A percentile compares a stretch with the other conserved stretches of the same genome.
These are phyloP conservation scores for Florisuga fusca DNA, from an alignment of 2,797 vertebrate genomes.

Conservation along the genomic window DNA sequence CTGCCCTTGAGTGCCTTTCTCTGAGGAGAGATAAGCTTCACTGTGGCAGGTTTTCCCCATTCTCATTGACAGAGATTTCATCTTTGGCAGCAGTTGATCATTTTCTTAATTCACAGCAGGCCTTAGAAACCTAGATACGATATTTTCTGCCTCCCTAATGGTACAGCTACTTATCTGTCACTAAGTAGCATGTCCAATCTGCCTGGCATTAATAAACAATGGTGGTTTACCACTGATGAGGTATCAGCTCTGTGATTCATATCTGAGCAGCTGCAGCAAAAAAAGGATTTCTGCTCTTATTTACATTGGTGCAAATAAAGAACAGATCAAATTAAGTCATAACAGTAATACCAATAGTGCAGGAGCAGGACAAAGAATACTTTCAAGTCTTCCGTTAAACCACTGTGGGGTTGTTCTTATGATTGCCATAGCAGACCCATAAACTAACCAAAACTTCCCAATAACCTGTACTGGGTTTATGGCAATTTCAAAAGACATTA, in stretches of 20 bases:
- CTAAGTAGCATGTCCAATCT: slow-evolving; percentile 20
- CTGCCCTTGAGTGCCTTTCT: slow-evolving; percentile 5
- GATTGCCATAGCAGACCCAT: neutral
- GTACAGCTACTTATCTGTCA: slow-evolving; percentile 52
- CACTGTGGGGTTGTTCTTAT: neutral
- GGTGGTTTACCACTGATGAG: slow-evolving; percentile 18
- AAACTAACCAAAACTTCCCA: slow-evolving; percentile 37
- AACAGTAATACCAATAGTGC: neutral
- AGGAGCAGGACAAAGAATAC: neutral
- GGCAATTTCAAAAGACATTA: slow-evolving; percentile 20
- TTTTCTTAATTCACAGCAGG: slow-evolving; percentile 60
- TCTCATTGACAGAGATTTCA: neutral
- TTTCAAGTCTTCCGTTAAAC: neutral
- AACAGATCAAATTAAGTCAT: neutral
- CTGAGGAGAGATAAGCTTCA: slow-evolving; percentile 1
- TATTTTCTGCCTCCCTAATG: slow-evolving; percentile 24
- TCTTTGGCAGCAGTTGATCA: slow-evolving; percentile 39
- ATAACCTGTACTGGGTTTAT: slow-evolving; percentile 10
- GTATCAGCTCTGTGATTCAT: neutral
- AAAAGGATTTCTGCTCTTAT: neutral
- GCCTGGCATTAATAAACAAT: slow-evolving; percentile 11
- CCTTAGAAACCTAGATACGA: neutral
- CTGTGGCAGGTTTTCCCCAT: neutral
- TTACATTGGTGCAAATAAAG: slow-evolving; percentile 28
- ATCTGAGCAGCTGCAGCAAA: neutral